These are phyloP conservation scores for Pseudopodoces humilis DNA, from an alignment of 2,113 vertebrate species.

Conservation along the genomic window DNA sequence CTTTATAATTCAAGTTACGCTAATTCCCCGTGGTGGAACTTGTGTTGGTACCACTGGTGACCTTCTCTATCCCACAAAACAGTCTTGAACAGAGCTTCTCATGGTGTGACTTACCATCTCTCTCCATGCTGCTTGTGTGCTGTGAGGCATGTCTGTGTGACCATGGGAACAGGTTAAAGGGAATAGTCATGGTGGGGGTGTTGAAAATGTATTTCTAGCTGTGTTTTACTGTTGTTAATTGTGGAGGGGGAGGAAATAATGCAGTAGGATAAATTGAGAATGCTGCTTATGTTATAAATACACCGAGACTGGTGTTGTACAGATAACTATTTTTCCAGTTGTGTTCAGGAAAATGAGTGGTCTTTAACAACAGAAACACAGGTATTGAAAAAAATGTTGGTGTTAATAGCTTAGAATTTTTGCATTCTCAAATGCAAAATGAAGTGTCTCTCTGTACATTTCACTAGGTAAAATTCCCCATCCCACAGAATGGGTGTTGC, in stretches of 20 bases:
- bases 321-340: background rate
- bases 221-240: background rate
- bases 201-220: background rate
- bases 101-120: background rate
- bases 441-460: background rate
- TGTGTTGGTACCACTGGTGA: background rate
- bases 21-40: background rate
- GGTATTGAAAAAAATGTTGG: background rate
- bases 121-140: background rate
- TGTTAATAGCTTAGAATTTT: background rate
- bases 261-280: background rate
- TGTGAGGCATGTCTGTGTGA: background rate
- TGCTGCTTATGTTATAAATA: background rate
- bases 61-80: background rate
- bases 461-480: background rate
- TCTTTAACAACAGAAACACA: background rate
- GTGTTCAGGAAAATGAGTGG: background rate
- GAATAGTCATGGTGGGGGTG: background rate
- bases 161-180: background rate
- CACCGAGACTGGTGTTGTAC: background rate
- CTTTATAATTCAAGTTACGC: background rate
- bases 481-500: background rate
- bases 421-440: background rate
- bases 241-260: background rate
- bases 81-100: background rate